Conservation (phyloP, 37 sponge, comb jelly and placozoan species). For the Cladorhizidae sp. region DNA sequence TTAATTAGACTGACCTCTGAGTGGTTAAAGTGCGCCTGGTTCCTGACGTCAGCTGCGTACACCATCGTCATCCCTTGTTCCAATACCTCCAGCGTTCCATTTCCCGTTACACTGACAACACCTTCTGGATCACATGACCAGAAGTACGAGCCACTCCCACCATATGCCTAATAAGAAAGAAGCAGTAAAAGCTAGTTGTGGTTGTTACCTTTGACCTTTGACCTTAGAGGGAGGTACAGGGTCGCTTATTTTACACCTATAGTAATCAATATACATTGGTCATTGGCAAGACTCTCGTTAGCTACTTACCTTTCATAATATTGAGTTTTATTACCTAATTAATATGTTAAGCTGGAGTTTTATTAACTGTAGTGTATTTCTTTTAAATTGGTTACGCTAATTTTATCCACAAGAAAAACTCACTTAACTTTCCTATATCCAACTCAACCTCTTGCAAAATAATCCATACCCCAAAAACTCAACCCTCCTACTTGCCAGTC, state of each 20-base stretch:
- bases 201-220: not conserved
- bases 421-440: too few species aligned
- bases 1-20: conserved; percentile 54
- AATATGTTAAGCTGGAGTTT: too few species aligned
- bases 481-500: too few species aligned
- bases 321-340: too few species aligned
- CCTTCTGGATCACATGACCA: conserved; percentile 72
- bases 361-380: too few species aligned
- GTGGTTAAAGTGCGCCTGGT: conserved; percentile 42
- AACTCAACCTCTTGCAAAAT: too few species aligned
- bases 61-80: conserved; percentile 36
- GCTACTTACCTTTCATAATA: too few species aligned
- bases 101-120: conserved; percentile 37
- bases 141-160: conserved; percentile 82
- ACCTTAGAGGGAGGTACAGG: too few species aligned
- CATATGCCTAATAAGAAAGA: conserved; percentile 40
- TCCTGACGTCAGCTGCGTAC: conserved; percentile 56
- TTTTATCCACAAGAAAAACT: too few species aligned
- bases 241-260: too few species aligned
- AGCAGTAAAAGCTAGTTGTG: not conserved
- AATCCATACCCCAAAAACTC: too few species aligned
- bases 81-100: conserved; percentile 40
- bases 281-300: not conserved
- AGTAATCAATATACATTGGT: not conserved
- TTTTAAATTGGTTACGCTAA: too few species aligned